A percentile compares a stretch with the other conserved stretches of the same genome.
phyloP scores from a whole-genome alignment of 1,140 invertebrate species.

The Bombyx mori region DNA sequence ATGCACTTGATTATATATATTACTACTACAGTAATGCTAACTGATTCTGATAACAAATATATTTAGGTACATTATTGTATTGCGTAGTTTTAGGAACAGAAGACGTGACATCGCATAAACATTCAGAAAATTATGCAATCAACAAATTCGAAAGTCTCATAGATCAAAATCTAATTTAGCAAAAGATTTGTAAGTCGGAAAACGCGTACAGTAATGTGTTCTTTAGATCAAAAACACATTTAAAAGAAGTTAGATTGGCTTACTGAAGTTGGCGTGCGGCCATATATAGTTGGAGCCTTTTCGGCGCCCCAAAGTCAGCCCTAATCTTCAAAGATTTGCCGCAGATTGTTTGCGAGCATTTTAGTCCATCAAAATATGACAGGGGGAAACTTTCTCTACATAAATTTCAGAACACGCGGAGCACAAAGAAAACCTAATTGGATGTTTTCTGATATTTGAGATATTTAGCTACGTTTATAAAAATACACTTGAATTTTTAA shows the following conservation, averaged over 20 bases:
- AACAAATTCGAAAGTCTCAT: constrained; percentile 40
- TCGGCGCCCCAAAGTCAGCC: constrained; percentile 54
- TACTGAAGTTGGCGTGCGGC: constrained; percentile 62
- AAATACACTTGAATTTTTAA: constrained; percentile 1
- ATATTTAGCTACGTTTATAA: not conserved
- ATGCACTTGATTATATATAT: no score
- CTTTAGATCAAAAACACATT: constrained; percentile 71
- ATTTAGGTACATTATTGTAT: no score
- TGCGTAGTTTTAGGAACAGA: no score
- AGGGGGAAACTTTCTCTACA: constrained; percentile 41
- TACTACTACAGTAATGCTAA: no score
- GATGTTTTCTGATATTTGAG: not conserved
- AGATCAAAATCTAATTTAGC: constrained; percentile 67
- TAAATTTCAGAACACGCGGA: constrained; percentile 32
- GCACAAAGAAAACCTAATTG: not conserved
- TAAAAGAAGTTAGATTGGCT: constrained; percentile 72
- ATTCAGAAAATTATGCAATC: not conserved
- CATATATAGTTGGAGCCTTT: constrained; percentile 61
- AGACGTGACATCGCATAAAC: no score
- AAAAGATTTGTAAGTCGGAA: constrained; percentile 44
- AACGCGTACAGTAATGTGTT: constrained; percentile 62
- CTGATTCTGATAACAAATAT: no score
- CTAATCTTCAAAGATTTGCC: constrained; percentile 61
- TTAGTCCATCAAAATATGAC: constrained; percentile 57
- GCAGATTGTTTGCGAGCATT: constrained; percentile 65